Conservation (phyloP, 2,113 vertebrate species). For the Speoplatyrhinus poulsoni region DNA sequence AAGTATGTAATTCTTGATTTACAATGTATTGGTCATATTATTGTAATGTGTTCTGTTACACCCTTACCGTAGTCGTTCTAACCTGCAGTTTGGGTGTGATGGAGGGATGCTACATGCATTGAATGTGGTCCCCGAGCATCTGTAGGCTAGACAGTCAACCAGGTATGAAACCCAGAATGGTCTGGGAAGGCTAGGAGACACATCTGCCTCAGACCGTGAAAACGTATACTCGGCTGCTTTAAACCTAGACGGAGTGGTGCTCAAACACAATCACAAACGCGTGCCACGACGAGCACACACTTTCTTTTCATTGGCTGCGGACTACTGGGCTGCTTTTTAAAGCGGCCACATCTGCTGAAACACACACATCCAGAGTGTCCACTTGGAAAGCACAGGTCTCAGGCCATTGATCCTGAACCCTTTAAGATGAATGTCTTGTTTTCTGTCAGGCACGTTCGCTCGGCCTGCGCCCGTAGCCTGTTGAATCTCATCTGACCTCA, state of each 20-base stretch:
- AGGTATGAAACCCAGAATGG: constrained; percentile 62
- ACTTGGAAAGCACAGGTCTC: constrained; percentile 64
- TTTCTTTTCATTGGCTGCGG: constrained; percentile 54
- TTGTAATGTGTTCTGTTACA: too few species aligned
- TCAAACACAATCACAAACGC: constrained; percentile 44
- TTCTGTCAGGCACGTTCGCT: constrained; percentile 67
- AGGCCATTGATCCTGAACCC: constrained; percentile 70
- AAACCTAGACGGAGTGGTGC: constrained; percentile 63
- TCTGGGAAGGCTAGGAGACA: constrained; percentile 11
- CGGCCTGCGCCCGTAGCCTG: constrained; percentile 41
- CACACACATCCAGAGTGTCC: constrained; percentile 18
- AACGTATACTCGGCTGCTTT: constrained; percentile 64
- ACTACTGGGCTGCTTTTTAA: constrained; percentile 56
- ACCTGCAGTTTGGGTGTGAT: constrained; percentile 3
- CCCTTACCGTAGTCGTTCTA: background rate
- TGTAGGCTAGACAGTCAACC: constrained; percentile 61
- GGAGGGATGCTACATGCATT: constrained; percentile 23
- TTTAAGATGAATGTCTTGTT: constrained; percentile 70
- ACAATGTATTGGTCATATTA: too few species aligned
- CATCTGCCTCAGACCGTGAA: constrained; percentile 56
- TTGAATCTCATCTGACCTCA: constrained; percentile 62
- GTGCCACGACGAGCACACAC: constrained; percentile 17
- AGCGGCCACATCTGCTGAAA: constrained; percentile 54
- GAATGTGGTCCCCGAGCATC: constrained; percentile 36
- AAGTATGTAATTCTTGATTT: background rate